A percentile compares a stretch with the other conserved stretches of the same genome.
Conservation (phyloP, 2,797 vertebrate genomes). For the Peromyscus attwateri region DNA sequence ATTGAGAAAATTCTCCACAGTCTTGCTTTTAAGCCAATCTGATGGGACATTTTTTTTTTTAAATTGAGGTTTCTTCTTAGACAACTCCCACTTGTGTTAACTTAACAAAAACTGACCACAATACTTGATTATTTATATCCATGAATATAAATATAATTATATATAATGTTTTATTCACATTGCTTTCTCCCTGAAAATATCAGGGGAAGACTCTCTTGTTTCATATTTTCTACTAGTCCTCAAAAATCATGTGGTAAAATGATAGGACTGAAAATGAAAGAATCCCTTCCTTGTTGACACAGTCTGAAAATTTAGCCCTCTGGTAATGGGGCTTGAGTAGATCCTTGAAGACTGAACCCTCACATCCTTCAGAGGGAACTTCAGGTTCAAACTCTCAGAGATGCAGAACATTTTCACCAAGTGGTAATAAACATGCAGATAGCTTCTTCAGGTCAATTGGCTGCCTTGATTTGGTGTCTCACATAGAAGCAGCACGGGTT, state of each 20-base stretch:
- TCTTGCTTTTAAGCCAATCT: neutral
- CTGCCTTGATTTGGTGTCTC: neutral
- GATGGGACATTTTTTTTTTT: neutral
- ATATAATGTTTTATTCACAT: neutral
- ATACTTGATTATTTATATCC: neutral
- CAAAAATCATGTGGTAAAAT: neutral
- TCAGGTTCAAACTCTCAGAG: neutral
- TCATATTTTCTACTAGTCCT: neutral
- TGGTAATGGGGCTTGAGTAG: neutral
- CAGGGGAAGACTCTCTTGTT: neutral
- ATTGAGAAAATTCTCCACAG: neutral
- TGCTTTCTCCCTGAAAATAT: conserved; percentile 2
- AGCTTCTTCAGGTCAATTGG: neutral
- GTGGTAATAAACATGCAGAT: neutral
- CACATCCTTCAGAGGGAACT: neutral
- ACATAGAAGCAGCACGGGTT: neutral
- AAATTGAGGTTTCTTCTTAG: neutral
- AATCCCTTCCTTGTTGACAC: neutral
- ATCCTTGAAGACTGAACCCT: neutral
- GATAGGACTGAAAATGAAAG: neutral
- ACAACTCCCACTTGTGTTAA: neutral
- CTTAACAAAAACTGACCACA: neutral
- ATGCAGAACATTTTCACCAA: neutral
- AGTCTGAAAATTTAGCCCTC: neutral
- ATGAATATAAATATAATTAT: neutral